Conservation (phyloP, 2,797 vertebrate genomes). For the Chloroceryle inda region DNA sequence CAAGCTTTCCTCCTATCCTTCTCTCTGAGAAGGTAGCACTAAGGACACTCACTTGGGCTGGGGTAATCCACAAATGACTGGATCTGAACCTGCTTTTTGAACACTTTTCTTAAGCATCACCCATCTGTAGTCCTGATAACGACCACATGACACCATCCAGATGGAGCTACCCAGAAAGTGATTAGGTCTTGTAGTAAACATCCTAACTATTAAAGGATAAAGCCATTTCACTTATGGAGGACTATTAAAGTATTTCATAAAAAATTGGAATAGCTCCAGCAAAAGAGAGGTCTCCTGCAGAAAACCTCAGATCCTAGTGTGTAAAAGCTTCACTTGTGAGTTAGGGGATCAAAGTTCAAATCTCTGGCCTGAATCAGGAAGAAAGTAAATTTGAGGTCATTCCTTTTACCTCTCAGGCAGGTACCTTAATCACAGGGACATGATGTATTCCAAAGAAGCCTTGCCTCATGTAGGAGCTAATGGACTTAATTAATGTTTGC, state of each 20-base stretch:
- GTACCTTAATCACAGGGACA: constrained; percentile 21
- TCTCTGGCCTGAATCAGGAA: not conserved
- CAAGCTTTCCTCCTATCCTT: not conserved
- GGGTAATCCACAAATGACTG: not conserved
- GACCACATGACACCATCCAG: not conserved
- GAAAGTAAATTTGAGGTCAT: not conserved
- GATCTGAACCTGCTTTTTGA: not conserved
- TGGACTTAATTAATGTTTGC: constrained; percentile 32
- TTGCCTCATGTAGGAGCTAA: not conserved
- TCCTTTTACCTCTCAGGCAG: not conserved
- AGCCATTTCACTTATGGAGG: not conserved
- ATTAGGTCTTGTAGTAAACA: not conserved
- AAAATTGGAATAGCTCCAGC: not conserved
- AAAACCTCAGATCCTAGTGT: not conserved
- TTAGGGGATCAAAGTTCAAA: not conserved
- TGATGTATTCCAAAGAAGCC: not conserved
- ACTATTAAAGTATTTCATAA: not conserved
- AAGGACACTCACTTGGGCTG: not conserved
- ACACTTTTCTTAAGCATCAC: not conserved
- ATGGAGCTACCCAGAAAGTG: not conserved
- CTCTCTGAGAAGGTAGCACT: not conserved
- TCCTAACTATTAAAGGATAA: not conserved
- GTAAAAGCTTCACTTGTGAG: not conserved
- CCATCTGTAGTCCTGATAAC: not conserved
- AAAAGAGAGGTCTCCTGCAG: not conserved